Evolutionary conservation across 2,888 invertebrate genomes (phyloP).

Genomic region (Acronicta psi): DNA sequence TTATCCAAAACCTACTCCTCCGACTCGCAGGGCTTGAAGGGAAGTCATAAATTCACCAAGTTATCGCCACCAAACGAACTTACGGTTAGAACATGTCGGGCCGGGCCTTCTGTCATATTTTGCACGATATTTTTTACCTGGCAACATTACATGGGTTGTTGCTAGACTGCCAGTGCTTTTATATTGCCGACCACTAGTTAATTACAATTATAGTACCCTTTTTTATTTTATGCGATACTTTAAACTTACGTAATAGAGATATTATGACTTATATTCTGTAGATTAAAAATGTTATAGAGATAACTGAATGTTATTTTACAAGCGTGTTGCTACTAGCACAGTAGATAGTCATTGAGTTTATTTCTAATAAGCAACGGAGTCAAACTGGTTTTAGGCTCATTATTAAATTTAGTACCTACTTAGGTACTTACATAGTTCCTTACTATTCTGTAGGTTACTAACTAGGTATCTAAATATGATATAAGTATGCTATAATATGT

Average conservation of each 20-base stretch:
- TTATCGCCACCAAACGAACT: constrained; percentile 53
- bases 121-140: constrained; percentile 45
- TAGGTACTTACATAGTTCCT: no score
- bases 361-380: no score
- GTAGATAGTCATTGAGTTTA: background rate
- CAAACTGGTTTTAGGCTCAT: no score
- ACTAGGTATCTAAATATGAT: no score
- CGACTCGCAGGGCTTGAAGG: constrained; percentile 41
- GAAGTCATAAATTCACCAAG: constrained; percentile 48
- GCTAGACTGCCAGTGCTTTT: constrained; percentile 25
- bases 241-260: constrained; percentile 4
- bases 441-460: no score
- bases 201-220: constrained; percentile 34
- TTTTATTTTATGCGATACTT: constrained; percentile 15
- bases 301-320: background rate
- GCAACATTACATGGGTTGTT: constrained; percentile 32
- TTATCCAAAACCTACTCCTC: constrained; percentile 48
- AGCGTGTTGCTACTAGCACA: background rate
- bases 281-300: constrained; percentile 5
- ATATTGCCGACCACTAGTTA: constrained; percentile 30
- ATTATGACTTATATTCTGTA: background rate
- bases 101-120: constrained; percentile 42
- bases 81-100: constrained; percentile 34
- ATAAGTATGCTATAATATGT: no score
- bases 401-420: no score